These are phyloP conservation scores for Trichonephila clavipes DNA, from an alignment of 1,140 invertebrate genomes.

Conservation along the genomic window DNA sequence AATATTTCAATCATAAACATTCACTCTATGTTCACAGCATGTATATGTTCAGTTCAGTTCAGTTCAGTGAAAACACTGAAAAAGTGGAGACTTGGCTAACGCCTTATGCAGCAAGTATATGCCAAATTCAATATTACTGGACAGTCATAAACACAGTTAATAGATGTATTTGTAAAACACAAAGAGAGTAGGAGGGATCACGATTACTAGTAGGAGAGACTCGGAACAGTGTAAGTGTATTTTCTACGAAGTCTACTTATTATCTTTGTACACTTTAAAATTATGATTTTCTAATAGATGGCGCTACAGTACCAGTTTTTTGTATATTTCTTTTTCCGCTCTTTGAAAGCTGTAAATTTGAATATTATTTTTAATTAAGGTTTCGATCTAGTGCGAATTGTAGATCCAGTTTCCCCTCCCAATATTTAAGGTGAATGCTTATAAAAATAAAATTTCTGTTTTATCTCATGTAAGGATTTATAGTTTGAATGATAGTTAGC, in stretches of 20 bases:
- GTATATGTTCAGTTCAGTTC: too few relatives aligned
- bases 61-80: too few relatives aligned
- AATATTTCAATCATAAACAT: neutral
- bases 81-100: too few relatives aligned
- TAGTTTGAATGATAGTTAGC: slow-evolving; percentile 12
- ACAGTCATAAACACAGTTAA: neutral
- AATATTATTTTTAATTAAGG: slow-evolving; percentile 18
- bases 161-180: neutral
- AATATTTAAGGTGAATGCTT: neutral
- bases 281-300: slow-evolving; percentile 17
- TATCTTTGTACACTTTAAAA: neutral
- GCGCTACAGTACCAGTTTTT: slow-evolving; percentile 20
- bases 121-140: too few relatives aligned
- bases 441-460: neutral
- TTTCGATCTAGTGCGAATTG: neutral
- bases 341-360: neutral
- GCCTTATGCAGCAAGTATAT: too few relatives aligned
- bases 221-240: neutral
- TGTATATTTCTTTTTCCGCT: slow-evolving; percentile 31
- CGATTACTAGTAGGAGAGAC: neutral
- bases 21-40: too few relatives aligned
- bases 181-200: neutral
- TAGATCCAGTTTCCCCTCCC: neutral
- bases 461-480: neutral
- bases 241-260: neutral